Evolutionary conservation across 2,113 vertebrate genomes (phyloP).

Genomic region (Hemiprocne comata): DNA sequence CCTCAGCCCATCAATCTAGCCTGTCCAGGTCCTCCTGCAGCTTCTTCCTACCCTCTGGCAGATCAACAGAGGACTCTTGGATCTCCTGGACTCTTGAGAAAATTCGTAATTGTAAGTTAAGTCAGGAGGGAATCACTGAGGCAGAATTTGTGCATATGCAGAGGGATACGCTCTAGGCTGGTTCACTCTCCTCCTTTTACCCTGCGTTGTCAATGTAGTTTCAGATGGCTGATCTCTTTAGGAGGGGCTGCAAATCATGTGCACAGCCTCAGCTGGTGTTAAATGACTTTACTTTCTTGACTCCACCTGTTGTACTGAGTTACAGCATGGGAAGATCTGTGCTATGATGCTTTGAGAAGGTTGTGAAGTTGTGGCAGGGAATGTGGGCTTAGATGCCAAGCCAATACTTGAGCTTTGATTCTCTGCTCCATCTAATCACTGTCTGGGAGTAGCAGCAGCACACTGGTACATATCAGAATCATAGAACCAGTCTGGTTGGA

Average conservation of each 20-base stretch:
- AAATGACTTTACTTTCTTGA: neutral
- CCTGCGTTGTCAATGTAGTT: neutral
- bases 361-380: neutral
- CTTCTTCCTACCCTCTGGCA: too few relatives aligned
- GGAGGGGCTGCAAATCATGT: neutral
- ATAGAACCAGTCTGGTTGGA: too few relatives aligned
- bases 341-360: neutral
- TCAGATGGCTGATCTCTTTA: neutral
- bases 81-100: neutral
- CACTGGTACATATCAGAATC: neutral
- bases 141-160: neutral
- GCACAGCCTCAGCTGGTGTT: neutral
- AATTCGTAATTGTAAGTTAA: rapidly evolving
- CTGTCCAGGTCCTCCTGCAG: too few relatives aligned
- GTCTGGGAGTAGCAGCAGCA: neutral
- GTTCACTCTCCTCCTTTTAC: neutral
- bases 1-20: too few relatives aligned
- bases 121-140: neutral
- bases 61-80: too few relatives aligned
- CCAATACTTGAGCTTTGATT: neutral
- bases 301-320: neutral
- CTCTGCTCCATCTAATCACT: neutral
- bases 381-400: neutral
- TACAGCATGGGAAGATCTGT: neutral
- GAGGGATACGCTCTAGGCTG: neutral